phyloP scores from a whole-genome alignment of 2,797 vertebrate species.

The Liasis olivaceus region DNA sequence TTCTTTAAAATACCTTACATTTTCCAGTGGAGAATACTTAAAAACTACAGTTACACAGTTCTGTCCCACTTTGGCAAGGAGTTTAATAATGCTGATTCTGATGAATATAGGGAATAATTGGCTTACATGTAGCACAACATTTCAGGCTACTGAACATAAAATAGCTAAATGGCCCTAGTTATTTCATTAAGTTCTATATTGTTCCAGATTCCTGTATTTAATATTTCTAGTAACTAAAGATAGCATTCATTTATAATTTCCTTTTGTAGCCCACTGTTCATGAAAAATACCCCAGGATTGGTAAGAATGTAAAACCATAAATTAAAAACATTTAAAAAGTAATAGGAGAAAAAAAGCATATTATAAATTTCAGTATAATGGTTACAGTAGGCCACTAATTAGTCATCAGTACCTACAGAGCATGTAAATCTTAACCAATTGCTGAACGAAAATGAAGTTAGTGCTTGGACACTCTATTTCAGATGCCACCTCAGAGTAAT shows the following conservation, averaged over 20 bases:
- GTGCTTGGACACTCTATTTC: not conserved
- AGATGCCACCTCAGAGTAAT: not conserved
- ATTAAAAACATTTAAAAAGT: not conserved
- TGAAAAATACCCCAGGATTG: not conserved
- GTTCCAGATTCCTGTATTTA: not conserved
- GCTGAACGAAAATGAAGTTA: not conserved
- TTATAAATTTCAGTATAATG: not conserved
- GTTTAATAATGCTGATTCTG: not conserved
- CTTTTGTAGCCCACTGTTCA: not conserved
- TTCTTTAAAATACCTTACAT: conserved; percentile 43
- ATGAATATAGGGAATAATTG: not conserved
- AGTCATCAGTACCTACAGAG: not conserved
- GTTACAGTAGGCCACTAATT: not conserved
- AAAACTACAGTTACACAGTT: conserved; percentile 18
- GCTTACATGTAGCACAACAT: conserved; percentile 1
- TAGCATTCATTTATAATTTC: not conserved
- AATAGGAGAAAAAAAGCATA: not conserved
- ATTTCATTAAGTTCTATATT: not conserved
- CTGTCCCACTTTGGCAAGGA: conserved; percentile 8
- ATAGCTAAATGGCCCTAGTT: not conserved
- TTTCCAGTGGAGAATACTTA: conserved; percentile 23
- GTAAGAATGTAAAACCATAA: not conserved
- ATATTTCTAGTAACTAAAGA: conserved; percentile 10
- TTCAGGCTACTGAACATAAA: not conserved
- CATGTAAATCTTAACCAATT: not conserved